These are phyloP conservation scores for Botrylloides violaceus DNA, from an alignment of 23 tunicate species.

Conservation along the genomic window DNA sequence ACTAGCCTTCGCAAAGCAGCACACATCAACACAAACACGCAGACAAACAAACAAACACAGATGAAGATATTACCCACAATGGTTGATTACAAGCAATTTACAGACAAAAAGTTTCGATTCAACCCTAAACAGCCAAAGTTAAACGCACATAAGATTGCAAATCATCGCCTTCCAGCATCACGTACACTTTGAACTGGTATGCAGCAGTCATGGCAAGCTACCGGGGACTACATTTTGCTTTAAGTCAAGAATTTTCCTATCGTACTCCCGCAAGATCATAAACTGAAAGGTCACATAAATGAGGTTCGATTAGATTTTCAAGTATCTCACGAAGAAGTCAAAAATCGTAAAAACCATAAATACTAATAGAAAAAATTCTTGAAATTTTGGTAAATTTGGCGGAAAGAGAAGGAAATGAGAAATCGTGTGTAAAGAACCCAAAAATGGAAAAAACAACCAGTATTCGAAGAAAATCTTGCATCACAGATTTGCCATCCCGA, in stretches of 20 bases:
- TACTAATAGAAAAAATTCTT: neutral
- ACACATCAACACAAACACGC: neutral
- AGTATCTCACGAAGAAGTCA: neutral
- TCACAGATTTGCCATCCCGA: neutral
- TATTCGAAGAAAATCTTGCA: slow-evolving; percentile 2
- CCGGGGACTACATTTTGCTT: neutral
- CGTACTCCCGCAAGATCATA: neutral
- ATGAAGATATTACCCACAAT: neutral
- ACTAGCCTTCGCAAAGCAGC: no score
- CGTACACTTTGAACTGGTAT: neutral
- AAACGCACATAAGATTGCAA: neutral
- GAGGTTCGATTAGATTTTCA: neutral
- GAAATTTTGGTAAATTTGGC: slow-evolving; percentile 6
- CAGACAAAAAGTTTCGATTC: neutral
- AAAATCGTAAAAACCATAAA: slow-evolving; percentile 13
- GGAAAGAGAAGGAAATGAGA: slow-evolving; percentile 1
- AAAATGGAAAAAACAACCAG: neutral
- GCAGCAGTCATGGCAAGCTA: neutral
- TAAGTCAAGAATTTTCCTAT: neutral
- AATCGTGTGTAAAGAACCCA: slow-evolving; percentile 2
- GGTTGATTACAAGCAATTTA: neutral
- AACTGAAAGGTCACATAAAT: neutral
- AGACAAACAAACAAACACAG: neutral
- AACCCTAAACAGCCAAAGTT: neutral
- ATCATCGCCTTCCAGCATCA: neutral